Percentiles rank a stretch among this genome's conserved stretches.
These are phyloP conservation scores for Formica aserva DNA, from an alignment of 2,888 invertebrate genomes.

Conservation along the genomic window DNA sequence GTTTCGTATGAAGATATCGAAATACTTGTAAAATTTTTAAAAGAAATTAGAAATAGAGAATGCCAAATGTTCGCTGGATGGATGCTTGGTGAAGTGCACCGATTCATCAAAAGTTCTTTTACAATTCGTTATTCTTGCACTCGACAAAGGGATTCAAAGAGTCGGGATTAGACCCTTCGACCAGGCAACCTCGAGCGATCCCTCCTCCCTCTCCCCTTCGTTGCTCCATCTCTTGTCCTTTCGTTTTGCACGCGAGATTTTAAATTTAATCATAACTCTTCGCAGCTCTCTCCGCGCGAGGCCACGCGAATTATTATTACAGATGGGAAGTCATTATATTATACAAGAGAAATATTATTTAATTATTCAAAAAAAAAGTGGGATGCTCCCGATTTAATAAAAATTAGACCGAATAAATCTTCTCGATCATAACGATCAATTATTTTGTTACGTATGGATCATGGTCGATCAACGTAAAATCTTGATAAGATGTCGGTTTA, in stretches of 20 bases:
- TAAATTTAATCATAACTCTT: slow-evolving; percentile 78
- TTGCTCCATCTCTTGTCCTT: slow-evolving; percentile 61
- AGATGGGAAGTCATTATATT: slow-evolving; percentile 50
- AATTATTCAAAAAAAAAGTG: neutral
- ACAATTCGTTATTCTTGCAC: slow-evolving; percentile 73
- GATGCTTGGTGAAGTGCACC: slow-evolving; percentile 63
- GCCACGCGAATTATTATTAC: slow-evolving; percentile 69
- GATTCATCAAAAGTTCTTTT: slow-evolving; percentile 75
- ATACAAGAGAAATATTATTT: slow-evolving; percentile 39
- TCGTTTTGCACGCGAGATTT: slow-evolving; percentile 75
- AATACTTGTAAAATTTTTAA: neutral
- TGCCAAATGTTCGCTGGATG: slow-evolving; percentile 42
- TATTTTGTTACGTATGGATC: neutral
- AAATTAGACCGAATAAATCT: neutral
- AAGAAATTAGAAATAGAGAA: neutral
- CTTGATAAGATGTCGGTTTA: neutral
- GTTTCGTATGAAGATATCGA: neutral
- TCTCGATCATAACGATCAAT: neutral
- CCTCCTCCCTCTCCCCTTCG: slow-evolving; percentile 37
- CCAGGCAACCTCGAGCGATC: slow-evolving; percentile 51
- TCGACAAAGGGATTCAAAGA: slow-evolving; percentile 67
- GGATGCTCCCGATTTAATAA: neutral
- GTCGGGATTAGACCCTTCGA: slow-evolving; percentile 57
- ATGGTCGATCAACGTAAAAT: neutral
- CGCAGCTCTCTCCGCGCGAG: slow-evolving; percentile 51